phyloP scores from a whole-genome alignment of 2,797 vertebrate species.

The Lophius americanus region DNA sequence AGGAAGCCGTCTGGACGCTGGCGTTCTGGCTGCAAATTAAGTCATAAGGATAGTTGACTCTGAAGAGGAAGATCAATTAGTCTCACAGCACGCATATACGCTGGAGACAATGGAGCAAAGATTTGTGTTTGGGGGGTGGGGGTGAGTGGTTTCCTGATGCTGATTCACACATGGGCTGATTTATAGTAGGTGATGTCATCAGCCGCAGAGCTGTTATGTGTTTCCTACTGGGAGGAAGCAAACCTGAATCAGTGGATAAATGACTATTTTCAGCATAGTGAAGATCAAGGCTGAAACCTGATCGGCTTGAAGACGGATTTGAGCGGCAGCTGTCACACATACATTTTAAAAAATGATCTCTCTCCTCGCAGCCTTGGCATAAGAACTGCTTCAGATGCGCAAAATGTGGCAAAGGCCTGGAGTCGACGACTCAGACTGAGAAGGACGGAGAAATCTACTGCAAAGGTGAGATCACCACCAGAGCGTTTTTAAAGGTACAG shows the following conservation, averaged over 20 bases:
- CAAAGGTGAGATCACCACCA: constrained; percentile 85
- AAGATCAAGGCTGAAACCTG: too few relatives aligned
- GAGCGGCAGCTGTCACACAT: too few relatives aligned
- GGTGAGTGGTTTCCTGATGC: constrained; percentile 21
- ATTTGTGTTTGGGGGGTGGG: neutral
- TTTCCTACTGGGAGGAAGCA: constrained; percentile 27
- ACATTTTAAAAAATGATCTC: neutral
- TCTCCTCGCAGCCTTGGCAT: constrained; percentile 87
- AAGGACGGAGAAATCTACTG: constrained; percentile 98
- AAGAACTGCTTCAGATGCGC: constrained; percentile 97
- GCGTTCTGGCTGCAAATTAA: too few relatives aligned
- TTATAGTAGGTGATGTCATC: constrained; percentile 42
- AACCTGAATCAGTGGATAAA: neutral
- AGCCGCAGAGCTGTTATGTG: constrained; percentile 26
- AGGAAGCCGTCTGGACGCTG: too few relatives aligned
- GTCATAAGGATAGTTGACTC: too few relatives aligned
- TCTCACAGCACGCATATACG: too few relatives aligned
- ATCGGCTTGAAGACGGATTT: too few relatives aligned
- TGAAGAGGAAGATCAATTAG: too few relatives aligned
- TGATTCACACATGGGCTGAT: constrained; percentile 29
- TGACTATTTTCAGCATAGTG: too few relatives aligned
- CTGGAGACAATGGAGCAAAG: too few relatives aligned
- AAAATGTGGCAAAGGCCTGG: constrained; percentile 95
- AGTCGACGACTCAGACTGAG: constrained; percentile 95
- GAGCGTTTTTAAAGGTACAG: too few relatives aligned